Evolutionary conservation across 2,797 vertebrate genomes (phyloP).

Genomic region (Ataeniobius toweri): DNA sequence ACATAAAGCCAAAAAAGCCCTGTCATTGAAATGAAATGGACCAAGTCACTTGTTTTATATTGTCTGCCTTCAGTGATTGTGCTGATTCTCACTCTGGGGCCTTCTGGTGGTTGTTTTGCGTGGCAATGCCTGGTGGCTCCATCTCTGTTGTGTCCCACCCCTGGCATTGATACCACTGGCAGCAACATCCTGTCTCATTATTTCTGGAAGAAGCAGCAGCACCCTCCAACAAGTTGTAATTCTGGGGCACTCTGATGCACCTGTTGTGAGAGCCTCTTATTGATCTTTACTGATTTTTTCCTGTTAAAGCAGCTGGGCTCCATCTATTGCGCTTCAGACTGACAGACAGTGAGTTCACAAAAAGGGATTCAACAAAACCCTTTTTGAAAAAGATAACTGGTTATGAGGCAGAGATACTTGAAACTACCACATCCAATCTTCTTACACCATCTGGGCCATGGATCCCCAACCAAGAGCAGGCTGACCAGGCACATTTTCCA

Average conservation of each 20-base stretch:
- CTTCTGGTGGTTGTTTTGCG: constrained; percentile 1
- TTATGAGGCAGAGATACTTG: background rate
- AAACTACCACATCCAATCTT: background rate
- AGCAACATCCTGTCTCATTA: background rate
- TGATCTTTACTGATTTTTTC: background rate
- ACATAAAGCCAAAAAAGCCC: background rate
- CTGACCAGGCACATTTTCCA: too few species aligned
- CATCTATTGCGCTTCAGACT: background rate
- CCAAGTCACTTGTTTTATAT: background rate
- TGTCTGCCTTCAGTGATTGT: background rate
- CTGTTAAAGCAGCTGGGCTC: background rate
- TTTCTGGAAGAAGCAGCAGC: background rate
- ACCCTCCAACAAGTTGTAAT: background rate
- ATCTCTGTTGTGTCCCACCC: background rate
- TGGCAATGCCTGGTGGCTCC: background rate
- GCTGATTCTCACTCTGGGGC: constrained; percentile 1
- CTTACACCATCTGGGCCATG: background rate
- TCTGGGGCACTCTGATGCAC: background rate
- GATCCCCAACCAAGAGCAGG: background rate
- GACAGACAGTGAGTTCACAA: background rate
- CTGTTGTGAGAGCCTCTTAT: background rate
- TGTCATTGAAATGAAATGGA: too few species aligned
- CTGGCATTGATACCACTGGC: background rate
- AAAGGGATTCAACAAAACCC: too few species aligned
- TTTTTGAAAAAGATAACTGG: background rate